Percentiles rank a stretch among this genome's conserved stretches.
Conservation (phyloP, 2,888 invertebrate species). For the Helleia helle region DNA sequence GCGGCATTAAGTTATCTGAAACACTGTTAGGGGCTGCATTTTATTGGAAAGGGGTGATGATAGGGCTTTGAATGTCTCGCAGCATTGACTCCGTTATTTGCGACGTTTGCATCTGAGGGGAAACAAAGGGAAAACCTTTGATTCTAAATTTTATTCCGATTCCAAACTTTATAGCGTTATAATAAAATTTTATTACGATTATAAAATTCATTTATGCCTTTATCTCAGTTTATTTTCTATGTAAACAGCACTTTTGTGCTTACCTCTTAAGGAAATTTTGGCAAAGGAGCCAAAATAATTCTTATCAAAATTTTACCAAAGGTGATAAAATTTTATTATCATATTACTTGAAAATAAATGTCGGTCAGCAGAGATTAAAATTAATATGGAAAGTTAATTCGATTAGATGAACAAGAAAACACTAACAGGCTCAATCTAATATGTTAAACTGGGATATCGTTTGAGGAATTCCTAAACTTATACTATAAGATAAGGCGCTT, state of each 20-base stretch:
- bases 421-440: background rate
- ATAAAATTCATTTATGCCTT: conserved; percentile 4
- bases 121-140: conserved; percentile 5
- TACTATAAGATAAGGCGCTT: background rate
- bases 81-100: background rate
- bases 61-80: background rate
- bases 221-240: background rate
- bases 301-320: background rate
- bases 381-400: background rate
- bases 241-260: conserved; percentile 1
- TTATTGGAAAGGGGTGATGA: conserved; percentile 7
- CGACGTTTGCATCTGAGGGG: background rate
- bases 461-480: background rate
- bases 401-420: background rate
- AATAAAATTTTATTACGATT: conserved; percentile 5
- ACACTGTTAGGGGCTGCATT: conserved; percentile 3
- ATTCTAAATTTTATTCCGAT: conserved; percentile 2
- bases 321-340: background rate
- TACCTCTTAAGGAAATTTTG: background rate
- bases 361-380: background rate
- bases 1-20: conserved; percentile 2
- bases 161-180: background rate
- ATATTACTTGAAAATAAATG: background rate
- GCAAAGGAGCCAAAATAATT: background rate
- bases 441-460: background rate